Evolutionary conservation across 2,888 invertebrate genomes (phyloP).

Genomic region (Leptinotarsa haldemani): DNA sequence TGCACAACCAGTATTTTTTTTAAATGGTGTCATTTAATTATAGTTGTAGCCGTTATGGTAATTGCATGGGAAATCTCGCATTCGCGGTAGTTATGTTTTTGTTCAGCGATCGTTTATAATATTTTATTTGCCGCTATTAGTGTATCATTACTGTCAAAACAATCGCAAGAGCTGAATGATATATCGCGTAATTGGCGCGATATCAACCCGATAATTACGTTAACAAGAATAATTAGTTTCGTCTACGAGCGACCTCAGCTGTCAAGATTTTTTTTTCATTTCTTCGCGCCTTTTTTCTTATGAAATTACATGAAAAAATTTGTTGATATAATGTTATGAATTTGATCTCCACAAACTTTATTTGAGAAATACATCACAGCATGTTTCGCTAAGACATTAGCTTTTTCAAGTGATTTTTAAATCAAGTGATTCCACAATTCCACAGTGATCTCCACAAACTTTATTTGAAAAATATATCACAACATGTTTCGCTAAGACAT

Average conservation of each 20-base stretch:
- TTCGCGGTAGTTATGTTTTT: constrained; percentile 3
- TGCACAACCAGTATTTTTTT: too few relatives aligned
- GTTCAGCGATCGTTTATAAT: constrained; percentile 1
- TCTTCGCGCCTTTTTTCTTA: neutral
- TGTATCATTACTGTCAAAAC: constrained; percentile 14
- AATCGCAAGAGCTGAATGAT: constrained; percentile 6
- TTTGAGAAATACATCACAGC: too few relatives aligned
- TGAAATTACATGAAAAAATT: neutral
- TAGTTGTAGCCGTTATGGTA: neutral
- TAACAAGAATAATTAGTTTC: constrained; percentile 4
- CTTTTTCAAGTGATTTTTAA: too few relatives aligned
- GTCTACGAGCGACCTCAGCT: constrained; percentile 6
- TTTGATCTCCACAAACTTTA: too few relatives aligned
- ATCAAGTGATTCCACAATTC: too few relatives aligned
- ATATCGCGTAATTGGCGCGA: constrained; percentile 4
- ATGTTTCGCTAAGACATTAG: too few relatives aligned
- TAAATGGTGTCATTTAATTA: neutral
- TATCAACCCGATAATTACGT: constrained; percentile 4
- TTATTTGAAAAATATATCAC: too few relatives aligned
- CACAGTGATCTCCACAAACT: too few relatives aligned
- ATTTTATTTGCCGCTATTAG: constrained; percentile 9
- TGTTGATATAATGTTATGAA: too few relatives aligned
- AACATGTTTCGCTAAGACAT: too few relatives aligned
- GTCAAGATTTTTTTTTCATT: neutral
- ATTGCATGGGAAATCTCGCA: neutral